Evolutionary conservation across 2,113 vertebrate genomes (phyloP).

Genomic region (Cettia cetti): DNA sequence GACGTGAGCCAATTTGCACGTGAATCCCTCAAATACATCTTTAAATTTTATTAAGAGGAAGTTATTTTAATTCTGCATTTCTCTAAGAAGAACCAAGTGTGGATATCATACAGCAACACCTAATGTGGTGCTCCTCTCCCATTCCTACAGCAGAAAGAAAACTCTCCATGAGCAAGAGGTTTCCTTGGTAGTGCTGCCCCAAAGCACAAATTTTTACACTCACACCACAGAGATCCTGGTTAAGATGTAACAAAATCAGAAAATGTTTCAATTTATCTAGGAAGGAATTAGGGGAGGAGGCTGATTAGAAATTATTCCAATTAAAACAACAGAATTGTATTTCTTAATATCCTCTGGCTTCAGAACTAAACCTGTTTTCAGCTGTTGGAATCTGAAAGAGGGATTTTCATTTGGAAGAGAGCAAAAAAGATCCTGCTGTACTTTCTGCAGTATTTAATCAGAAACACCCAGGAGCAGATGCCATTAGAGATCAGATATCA

Average conservation of each 20-base stretch:
- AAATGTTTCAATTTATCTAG: neutral
- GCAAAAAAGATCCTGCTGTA: neutral
- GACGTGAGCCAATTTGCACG: neutral
- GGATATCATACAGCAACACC: neutral
- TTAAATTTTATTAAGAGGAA: neutral
- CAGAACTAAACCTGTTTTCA: neutral
- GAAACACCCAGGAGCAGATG: slow-evolving; percentile 10
- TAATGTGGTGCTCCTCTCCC: accelerated
- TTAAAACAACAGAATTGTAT: neutral
- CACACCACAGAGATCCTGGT: neutral
- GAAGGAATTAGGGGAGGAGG: neutral
- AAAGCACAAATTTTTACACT: neutral
- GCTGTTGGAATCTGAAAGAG: neutral
- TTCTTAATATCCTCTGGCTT: neutral
- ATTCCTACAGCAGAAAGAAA: neutral
- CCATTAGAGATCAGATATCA: slow-evolving; percentile 6
- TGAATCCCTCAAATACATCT: neutral
- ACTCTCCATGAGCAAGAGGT: neutral
- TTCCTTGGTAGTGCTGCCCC: neutral
- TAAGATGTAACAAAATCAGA: neutral
- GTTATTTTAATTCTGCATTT: neutral
- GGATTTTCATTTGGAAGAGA: neutral
- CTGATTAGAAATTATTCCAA: neutral
- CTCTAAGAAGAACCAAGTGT: neutral
- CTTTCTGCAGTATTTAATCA: neutral